A percentile compares a stretch with the other conserved stretches of the same genome.
Evolutionary conservation across 2,113 vertebrate species (phyloP).

Genomic region (Spilogale gracilis): DNA sequence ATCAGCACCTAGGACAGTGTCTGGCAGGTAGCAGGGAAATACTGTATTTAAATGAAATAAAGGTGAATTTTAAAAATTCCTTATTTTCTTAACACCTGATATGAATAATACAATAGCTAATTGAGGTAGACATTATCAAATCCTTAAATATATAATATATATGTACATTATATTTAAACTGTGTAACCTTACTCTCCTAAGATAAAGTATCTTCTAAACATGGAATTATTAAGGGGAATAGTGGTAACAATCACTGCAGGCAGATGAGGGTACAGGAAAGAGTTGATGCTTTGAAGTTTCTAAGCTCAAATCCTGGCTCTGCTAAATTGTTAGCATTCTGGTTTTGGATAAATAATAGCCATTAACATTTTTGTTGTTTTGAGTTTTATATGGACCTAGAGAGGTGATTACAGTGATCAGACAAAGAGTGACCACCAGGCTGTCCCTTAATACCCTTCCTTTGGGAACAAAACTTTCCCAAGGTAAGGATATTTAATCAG

Average conservation of each 20-base stretch:
- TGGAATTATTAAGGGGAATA: neutral
- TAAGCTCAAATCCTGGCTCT: neutral
- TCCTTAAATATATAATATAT: neutral
- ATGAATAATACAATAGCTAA: neutral
- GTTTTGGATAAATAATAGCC: neutral
- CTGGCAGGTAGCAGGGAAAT: neutral
- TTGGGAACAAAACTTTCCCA: conserved; percentile 27
- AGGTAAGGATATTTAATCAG: neutral
- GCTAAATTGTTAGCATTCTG: neutral
- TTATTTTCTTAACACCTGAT: conserved; percentile 36
- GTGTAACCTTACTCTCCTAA: neutral
- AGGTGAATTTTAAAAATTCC: neutral
- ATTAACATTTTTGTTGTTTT: conserved; percentile 27
- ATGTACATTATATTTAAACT: neutral
- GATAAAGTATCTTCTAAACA: neutral
- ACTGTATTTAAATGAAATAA: conserved; percentile 20
- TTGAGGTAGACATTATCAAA: neutral
- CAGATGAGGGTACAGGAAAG: neutral
- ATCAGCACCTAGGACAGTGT: neutral
- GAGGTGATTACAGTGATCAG: conserved; percentile 26
- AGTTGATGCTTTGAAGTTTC: neutral
- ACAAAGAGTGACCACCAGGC: neutral
- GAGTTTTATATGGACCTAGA: neutral
- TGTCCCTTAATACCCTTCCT: neutral
- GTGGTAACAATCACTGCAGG: neutral